Base-by-base conservation (phyloP, 2,888 invertebrate genomes). In the Polydrusus cervinus region DNA sequence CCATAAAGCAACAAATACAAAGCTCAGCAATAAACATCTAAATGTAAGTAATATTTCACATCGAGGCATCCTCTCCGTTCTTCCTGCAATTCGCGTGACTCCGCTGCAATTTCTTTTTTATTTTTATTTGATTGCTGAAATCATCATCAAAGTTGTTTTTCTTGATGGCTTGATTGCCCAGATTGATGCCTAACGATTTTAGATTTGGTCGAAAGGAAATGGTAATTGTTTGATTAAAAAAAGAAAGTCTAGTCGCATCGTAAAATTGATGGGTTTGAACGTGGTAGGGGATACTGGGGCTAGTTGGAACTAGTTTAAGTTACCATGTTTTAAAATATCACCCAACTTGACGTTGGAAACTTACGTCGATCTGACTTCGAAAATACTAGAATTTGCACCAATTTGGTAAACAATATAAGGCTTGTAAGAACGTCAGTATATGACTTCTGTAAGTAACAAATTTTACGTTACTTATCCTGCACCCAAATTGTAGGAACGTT, bases 51-150 rank as follows among this genome's bases (percentile, higher is more conserved):
- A 62, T 68, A 73, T 68, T 67, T 73, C 55, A 68, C 73, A 53
- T 60, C 40, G 67, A 65, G 55, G 67, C 68, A 18, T 68, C 57
- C 68, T 73, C 73, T 53, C 60, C 57, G 14, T 49, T 66, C 60
- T 72, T 72, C 67, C 73, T 60, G 73, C 49, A 68, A 67, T 68
- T 68, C 68, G 73, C 73, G 70, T 70, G 70, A 70, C 70, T 70
- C 45, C 14, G 16, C 43, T 14, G 49, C 38, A 62, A 62, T 70
- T 70, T 38, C 61, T 49, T 49, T 72, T 66, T 66, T 64, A 25
- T 55, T 65, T 65, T 25, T 64, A 67, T 73, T 73, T 71, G 62
- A 64, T 64, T 62, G 51, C 62, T 53, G 64, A 71, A 71, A 67
- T 67, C 67, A 67, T 67, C 67, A 53, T 67, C 53, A 40, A 55